These are phyloP conservation scores for Paedocypris micromegethes DNA, from an alignment of 2,797 vertebrate genomes.

Conservation along the genomic window DNA sequence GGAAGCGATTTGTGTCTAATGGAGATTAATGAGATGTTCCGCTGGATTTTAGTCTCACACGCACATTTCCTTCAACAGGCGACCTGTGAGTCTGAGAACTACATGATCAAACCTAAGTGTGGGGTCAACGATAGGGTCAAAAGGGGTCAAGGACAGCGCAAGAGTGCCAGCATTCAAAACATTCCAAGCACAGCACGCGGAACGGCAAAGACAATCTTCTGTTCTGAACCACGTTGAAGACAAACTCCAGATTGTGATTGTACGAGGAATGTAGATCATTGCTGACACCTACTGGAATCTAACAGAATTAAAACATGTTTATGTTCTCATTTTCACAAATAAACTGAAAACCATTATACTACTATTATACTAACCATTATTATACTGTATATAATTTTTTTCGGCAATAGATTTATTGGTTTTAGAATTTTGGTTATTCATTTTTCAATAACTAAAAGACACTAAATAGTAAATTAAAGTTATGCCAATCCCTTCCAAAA, in stretches of 20 bases:
- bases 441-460: no score
- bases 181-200: no score
- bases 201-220: no score
- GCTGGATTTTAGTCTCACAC: conserved; percentile 1
- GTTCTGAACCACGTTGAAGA: neutral
- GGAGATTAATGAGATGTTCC: conserved; percentile 23
- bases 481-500: no score
- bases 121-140: neutral
- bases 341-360: neutral
- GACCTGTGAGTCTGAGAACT: no score
- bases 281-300: conserved; percentile 35
- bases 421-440: no score
- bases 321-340: neutral
- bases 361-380: no score
- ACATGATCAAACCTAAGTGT: conserved; percentile 1
- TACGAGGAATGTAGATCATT: conserved; percentile 11
- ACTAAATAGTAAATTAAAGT: no score
- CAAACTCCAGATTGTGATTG: neutral
- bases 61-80: neutral
- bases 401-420: no score
- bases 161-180: neutral
- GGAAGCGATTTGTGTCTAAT: conserved; percentile 17
- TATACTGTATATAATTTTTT: no score
- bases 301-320: neutral
- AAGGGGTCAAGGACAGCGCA: neutral